Conservation (phyloP, 2,797 vertebrate species). For the Bradypodion ventrale region DNA sequence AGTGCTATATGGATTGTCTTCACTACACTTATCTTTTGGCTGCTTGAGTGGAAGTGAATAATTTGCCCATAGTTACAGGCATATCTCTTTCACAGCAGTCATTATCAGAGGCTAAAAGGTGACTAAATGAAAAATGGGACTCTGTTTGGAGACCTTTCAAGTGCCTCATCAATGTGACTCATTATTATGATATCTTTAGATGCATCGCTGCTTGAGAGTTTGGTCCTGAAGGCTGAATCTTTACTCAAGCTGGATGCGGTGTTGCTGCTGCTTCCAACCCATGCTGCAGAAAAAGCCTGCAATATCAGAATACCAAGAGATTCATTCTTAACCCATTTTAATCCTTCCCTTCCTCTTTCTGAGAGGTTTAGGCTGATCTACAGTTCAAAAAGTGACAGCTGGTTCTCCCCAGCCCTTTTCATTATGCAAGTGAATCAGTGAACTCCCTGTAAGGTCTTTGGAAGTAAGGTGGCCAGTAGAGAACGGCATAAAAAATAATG, state of each 20-base stretch:
- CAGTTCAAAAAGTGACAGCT: conserved; percentile 68
- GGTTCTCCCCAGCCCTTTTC: conserved; percentile 51
- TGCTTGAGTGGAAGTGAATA: conserved; percentile 29
- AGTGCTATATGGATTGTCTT: background rate
- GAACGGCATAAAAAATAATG: no score
- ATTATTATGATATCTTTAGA: conserved; percentile 34
- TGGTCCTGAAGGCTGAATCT: conserved; percentile 24
- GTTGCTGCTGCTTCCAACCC: conserved; percentile 31
- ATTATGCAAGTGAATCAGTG: conserved; percentile 67
- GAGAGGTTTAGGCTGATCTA: conserved; percentile 70
- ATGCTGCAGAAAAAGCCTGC: conserved; percentile 40
- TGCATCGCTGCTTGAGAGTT: conserved; percentile 17
- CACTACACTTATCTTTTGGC: background rate
- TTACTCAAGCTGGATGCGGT: conserved; percentile 28
- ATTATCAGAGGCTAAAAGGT: background rate
- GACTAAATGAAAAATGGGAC: conserved; percentile 36
- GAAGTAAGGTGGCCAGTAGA: no score
- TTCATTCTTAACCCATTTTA: conserved; percentile 54
- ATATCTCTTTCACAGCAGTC: background rate
- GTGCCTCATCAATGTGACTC: conserved; percentile 23
- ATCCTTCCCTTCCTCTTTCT: conserved; percentile 61
- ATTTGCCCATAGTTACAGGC: conserved; percentile 15
- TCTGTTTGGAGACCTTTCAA: conserved; percentile 38
- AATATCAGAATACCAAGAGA: conserved; percentile 62
- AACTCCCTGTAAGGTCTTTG: conserved; percentile 57